Conservation (phyloP, 2,888 invertebrate species). For the Eristalis tenax region DNA sequence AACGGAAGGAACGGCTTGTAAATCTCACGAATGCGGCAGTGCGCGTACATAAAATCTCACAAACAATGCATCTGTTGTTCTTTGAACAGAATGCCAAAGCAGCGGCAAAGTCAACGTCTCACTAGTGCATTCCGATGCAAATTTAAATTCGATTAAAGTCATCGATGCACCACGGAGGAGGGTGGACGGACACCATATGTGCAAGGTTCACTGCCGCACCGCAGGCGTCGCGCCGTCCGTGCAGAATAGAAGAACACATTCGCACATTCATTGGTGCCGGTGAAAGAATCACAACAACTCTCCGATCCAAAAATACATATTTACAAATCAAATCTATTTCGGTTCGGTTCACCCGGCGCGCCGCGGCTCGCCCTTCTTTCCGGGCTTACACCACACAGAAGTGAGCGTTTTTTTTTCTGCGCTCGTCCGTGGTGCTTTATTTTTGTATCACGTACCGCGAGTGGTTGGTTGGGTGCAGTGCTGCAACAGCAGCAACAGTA, state of each 20-base stretch:
- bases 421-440: conserved; percentile 10
- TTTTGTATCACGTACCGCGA: conserved; percentile 14
- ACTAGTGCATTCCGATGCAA: conserved; percentile 46
- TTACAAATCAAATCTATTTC: conserved; percentile 60
- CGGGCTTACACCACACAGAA: not conserved
- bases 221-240: too few species aligned
- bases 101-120: conserved; percentile 57
- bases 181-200: not conserved
- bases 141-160: conserved; percentile 55
- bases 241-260: not conserved
- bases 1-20: conserved; percentile 31
- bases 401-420: not conserved
- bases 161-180: conserved; percentile 1
- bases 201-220: not conserved
- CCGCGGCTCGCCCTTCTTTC: not conserved
- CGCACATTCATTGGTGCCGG: conserved; percentile 9
- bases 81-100: conserved; percentile 56
- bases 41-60: not conserved
- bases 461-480: conserved; percentile 4
- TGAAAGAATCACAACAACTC: conserved; percentile 29
- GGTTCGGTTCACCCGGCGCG: conserved; percentile 10
- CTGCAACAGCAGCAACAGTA: not conserved
- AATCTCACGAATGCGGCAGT: not conserved
- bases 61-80: conserved; percentile 60
- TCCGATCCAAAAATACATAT: conserved; percentile 44